Evolutionary conservation across 2,888 invertebrate species (phyloP), one percentile per base, ranked within the genome.

Genomic region (Erynnis tages): DNA sequence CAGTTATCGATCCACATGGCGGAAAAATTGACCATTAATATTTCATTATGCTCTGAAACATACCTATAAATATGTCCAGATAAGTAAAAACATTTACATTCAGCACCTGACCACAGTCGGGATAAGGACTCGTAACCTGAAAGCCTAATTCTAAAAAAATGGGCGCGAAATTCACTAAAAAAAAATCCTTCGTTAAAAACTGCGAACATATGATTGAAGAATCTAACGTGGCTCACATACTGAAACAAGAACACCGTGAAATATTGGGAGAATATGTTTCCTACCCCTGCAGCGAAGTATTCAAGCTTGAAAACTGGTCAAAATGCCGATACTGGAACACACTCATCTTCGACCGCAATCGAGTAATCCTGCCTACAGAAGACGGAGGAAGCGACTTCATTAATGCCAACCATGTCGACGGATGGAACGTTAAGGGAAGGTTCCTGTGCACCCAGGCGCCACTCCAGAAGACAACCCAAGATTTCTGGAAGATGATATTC

Each of bases 391-490:
- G 25, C 10, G 49, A 49, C 37, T 43, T 43, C 1, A 43, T 50
- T 1, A 45, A 53, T 17, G 45, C 53, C 19, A 44, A 35, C 38
- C 27, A 43, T 17, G 45, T 53, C 21, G 45, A 53, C 45, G 45
- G 53, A 25, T 19, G 45, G 45, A 53, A 53, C 17, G 23, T 21
- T 45, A 34, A 25, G 23, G 45, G 45, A 35, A 53, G 44, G 35
- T 53, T 53, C 43, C 29, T 53, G 53, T 34, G 34, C 30, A 44
- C 44, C 19, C 44, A 53, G 53, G 53, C 53, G 13, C 45, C 53
- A 7, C 45, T 53, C 30, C 53, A 37, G 23, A 45, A 53, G 53
- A 53, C 53, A 34, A 38, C 43, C 13, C 29, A 38, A 23, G 37
- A 45, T 14, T 53, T 44, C 16, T 53, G 53, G 53, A 19, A 35